A percentile compares a stretch with the other conserved stretches of the same genome.
Evolutionary conservation across 2,113 vertebrate species (phyloP).

Genomic region (Silurus asotus): DNA sequence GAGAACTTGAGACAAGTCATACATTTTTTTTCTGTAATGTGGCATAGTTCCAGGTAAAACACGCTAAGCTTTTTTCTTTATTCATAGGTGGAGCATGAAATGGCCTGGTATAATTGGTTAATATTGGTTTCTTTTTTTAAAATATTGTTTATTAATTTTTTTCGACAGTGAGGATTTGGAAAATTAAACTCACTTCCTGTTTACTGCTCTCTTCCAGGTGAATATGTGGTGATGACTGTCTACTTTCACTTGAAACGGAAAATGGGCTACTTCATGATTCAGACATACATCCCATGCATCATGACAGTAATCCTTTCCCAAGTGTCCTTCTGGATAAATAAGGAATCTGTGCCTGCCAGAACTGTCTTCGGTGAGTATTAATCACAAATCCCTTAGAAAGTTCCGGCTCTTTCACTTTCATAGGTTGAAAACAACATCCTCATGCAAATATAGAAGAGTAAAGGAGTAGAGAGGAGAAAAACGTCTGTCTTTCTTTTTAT

Average conservation of each 20-base stretch:
- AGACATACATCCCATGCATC: conserved; percentile 99
- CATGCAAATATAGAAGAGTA: conserved; percentile 38
- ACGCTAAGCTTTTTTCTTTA: background rate
- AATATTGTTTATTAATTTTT: too few species aligned
- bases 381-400: conserved; percentile 52
- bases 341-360: conserved; percentile 96
- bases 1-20: background rate
- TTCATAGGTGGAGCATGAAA: background rate
- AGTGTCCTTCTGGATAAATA: conserved; percentile 99
- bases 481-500: background rate
- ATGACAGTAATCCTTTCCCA: conserved; percentile 99
- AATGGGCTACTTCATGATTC: conserved; percentile 99
- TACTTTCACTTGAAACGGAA: conserved; percentile 95
- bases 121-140: background rate
- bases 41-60: background rate
- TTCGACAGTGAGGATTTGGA: background rate
- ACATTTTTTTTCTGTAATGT: background rate
- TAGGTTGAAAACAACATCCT: conserved; percentile 44
- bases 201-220: conserved; percentile 75
- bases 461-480: background rate
- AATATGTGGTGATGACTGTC: conserved; percentile 99
- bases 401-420: conserved; percentile 31
- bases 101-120: background rate
- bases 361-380: conserved; percentile 93
- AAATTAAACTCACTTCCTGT: conserved; percentile 27